Percentiles rank a stretch among this genome's conserved stretches.
Conservation (phyloP, 2,113 vertebrate species). For the Odontesthes bonariensis region DNA sequence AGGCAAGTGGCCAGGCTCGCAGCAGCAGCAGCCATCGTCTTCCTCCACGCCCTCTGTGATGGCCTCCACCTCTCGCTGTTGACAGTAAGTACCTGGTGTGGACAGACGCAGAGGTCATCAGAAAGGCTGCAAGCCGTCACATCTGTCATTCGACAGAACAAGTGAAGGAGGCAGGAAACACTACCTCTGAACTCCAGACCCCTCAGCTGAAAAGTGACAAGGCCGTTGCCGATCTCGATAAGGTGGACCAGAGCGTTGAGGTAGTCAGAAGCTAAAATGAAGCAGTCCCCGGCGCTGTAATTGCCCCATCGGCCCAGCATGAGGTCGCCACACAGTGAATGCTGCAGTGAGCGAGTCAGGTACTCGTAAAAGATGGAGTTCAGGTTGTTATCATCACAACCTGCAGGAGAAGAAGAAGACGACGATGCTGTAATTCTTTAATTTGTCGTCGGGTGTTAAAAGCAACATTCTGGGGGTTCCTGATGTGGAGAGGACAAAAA, state of each 20-base stretch:
- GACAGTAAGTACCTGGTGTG: conserved; percentile 93
- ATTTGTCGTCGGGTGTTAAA: neutral
- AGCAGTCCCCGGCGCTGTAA: conserved; percentile 95
- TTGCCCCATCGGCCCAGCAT: conserved; percentile 97
- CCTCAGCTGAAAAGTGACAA: conserved; percentile 97
- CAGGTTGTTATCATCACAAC: conserved; percentile 94
- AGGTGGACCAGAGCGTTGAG: conserved; percentile 98
- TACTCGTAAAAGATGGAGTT: conserved; percentile 99
- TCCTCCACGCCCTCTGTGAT: conserved; percentile 97
- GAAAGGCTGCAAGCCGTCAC: accelerated
- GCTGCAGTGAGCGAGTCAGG: conserved; percentile 94
- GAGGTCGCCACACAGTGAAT: conserved; percentile 94
- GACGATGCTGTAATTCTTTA: neutral
- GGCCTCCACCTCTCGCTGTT: conserved; percentile 98
- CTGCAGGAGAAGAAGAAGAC: conserved; percentile 70
- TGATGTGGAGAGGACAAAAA: neutral
- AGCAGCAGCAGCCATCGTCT: conserved; percentile 94
- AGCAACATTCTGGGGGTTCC: neutral
- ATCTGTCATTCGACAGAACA: too few relatives aligned
- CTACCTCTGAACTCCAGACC: conserved; percentile 98
- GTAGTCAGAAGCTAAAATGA: conserved; percentile 98
- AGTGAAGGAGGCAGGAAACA: neutral
- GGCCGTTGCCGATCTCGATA: conserved; percentile 95
- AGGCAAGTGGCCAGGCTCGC: conserved; percentile 91
- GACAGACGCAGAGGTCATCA: neutral